Evolutionary conservation across 2,888 invertebrate genomes (phyloP), one percentile per base, ranked within the genome.

Genomic region (Polydrusus tereticollis): DNA sequence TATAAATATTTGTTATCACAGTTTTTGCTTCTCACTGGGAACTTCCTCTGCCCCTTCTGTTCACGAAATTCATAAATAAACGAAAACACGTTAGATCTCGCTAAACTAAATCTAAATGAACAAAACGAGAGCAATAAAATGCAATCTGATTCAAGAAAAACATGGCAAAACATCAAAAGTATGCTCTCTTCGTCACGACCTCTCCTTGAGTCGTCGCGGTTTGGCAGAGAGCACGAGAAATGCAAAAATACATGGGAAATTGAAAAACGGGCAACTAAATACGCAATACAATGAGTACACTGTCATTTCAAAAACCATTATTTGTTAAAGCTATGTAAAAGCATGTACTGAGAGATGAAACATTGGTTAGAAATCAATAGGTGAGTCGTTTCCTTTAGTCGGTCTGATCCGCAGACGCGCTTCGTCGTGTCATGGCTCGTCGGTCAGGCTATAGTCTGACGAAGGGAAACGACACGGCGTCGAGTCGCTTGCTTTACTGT

Each of bases 121-220:
- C 12, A 60, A 68, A 68, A 68, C 68, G 68, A 60, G 68, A 62
- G 68, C 60, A 68, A 68, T 68, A 68, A 68, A 68, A 68, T n/a
- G 26, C 47, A 59, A 67, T 67, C 67, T 59, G 67, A 67, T 67
- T 47, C 3, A 14, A 33, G 18, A 26, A 36, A 33, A 36, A 59
- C 67, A 67, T 65, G 47, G 33, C 23, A 59, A 58, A 59, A 67
- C 67, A 67, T 67, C 47, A 59, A 67, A 67, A 67, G 59, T 67
- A 59, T 45, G 23, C 36, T 58, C 47, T 18, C 36, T 14, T 21
- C 38, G 59, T 67, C 67, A 67, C 67, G 67, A 67, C 26, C 20
- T 8, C 16, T 29, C 47, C 47, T 29, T 20, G 62, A 62, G 33
- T 14, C 29, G 47, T 47, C n/a, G 62, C 47, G 18, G 62, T 62